Evolutionary conservation across 2,113 vertebrate species (phyloP), one percentile per base, ranked within the genome.

Genomic region (Oreochromis tanganicae): DNA sequence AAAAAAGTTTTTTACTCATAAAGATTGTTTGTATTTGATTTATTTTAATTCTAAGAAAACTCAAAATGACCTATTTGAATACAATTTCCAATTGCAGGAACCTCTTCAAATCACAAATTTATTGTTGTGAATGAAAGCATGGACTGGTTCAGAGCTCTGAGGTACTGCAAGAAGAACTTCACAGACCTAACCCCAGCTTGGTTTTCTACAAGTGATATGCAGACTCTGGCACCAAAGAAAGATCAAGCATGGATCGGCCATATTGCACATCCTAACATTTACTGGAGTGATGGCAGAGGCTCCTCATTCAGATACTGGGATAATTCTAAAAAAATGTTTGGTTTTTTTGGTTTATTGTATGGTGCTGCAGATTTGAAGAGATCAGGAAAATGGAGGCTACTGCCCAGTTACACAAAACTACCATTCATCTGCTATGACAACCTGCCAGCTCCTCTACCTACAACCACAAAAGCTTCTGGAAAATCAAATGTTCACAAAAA

Each of bases 91-190:
- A 52, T n/a, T 52, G 4, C 50, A 52, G 50, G 0, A 52, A n/a
- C 17, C 48, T 7, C 36, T 38, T 38, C 50, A 2, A 1, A 52
- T 19, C 19, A 0, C 19, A n/a, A 52, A 5, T 52, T n/a, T 52
- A n/a, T n/a, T 52, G 4, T 52, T n/a, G 50, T 52, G 17, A 52
- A 0, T n/a, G 50, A 52, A 52, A 9, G 0, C 0, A 52, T 52
- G 17, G 19, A 52, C 50, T 52, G 50, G 9, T 52, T 52, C 50
- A 52, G 19, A 52, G 19, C 17, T 52, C 9, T 52, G 50, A 19
- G 17, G 50, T 52, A 52, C 50, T 52, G 50, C 50, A 52, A 4
- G 50, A n/a, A n/a, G 9, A n/a, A 10, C 4, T 52, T 52, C 50
- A 52, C 50, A 52, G 17, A 52, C 50, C 50, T 52, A 54, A 52